Evolutionary conservation across 2,113 vertebrate genomes (phyloP).

Genomic region (Austrofundulus limnaeus): DNA sequence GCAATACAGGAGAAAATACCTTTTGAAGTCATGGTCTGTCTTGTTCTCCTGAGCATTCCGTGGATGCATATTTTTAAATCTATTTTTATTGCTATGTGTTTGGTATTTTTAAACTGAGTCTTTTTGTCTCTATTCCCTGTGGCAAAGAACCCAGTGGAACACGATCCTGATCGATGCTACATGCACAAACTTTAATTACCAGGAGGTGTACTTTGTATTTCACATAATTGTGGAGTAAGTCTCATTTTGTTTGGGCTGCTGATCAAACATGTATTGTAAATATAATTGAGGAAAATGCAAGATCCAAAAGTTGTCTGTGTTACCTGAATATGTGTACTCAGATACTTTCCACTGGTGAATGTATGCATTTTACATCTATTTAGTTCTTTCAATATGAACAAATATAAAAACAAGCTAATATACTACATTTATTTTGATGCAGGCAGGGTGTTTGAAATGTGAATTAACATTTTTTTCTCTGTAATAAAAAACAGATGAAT

Average conservation of each 20-base stretch:
- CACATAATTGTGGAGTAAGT: not conserved
- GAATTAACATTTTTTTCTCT: no score
- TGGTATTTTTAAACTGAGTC: not conserved
- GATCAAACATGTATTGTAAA: not conserved
- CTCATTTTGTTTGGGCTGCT: not conserved
- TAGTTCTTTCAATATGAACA: no score
- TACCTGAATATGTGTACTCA: not conserved
- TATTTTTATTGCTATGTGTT: constrained; percentile 7
- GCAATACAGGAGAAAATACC: not conserved
- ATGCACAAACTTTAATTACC: not conserved
- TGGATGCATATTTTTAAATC: constrained; percentile 15
- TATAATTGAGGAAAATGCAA: not conserved
- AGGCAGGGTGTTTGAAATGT: no score
- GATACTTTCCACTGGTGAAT: no score
- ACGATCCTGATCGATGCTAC: not conserved
- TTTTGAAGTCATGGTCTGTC: constrained; percentile 13
- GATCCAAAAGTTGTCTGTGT: not conserved
- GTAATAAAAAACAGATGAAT: no score
- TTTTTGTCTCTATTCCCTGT: not conserved
- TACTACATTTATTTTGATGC: no score
- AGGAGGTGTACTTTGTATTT: not conserved
- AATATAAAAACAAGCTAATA: no score
- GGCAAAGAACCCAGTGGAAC: not conserved
- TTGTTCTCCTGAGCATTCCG: not conserved
- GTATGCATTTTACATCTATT: no score